phyloP scores from a whole-genome alignment of 2,888 invertebrate genomes.

The Rotaria socialis region DNA sequence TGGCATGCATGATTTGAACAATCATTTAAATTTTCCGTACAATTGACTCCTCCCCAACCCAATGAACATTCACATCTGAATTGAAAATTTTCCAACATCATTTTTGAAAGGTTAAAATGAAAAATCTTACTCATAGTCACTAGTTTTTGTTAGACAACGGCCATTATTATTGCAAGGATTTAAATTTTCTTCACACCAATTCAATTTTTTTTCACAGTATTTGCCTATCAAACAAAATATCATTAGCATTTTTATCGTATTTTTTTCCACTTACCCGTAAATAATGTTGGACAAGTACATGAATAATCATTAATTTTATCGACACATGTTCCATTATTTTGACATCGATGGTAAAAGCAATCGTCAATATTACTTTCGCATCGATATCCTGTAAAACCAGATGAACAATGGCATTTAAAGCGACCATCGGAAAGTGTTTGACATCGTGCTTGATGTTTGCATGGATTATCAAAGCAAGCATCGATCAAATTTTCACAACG shows the following conservation, averaged over 20 bases:
- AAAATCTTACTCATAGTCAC: slow-evolving; percentile 53
- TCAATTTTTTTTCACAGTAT: slow-evolving; percentile 84
- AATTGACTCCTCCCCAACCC: slow-evolving; percentile 37
- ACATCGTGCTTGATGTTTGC: slow-evolving; percentile 81
- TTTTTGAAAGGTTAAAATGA: background rate
- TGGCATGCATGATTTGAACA: slow-evolving; percentile 38
- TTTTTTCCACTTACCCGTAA: slow-evolving; percentile 66
- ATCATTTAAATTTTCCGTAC: slow-evolving; percentile 18
- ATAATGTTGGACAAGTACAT: slow-evolving; percentile 82
- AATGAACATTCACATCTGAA: slow-evolving; percentile 35
- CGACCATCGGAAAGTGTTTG: slow-evolving; percentile 44
- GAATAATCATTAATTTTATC: slow-evolving; percentile 82
- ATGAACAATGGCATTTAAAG: slow-evolving; percentile 77
- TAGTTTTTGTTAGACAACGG: slow-evolving; percentile 69
- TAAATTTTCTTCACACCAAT: slow-evolving; percentile 79
- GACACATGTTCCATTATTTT: slow-evolving; percentile 88
- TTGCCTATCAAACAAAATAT: slow-evolving; percentile 65
- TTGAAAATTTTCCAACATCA: too few species aligned
- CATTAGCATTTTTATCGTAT: background rate
- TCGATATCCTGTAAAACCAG: slow-evolving; percentile 86
- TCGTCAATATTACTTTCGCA: slow-evolving; percentile 96
- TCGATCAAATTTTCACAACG: slow-evolving; percentile 91
- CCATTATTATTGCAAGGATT: slow-evolving; percentile 93
- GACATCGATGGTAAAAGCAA: slow-evolving; percentile 78
- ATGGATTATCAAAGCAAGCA: slow-evolving; percentile 81